phyloP scores from a whole-genome alignment of 92 coral and sea anemone species.

The Palythoa caribaeorum region DNA sequence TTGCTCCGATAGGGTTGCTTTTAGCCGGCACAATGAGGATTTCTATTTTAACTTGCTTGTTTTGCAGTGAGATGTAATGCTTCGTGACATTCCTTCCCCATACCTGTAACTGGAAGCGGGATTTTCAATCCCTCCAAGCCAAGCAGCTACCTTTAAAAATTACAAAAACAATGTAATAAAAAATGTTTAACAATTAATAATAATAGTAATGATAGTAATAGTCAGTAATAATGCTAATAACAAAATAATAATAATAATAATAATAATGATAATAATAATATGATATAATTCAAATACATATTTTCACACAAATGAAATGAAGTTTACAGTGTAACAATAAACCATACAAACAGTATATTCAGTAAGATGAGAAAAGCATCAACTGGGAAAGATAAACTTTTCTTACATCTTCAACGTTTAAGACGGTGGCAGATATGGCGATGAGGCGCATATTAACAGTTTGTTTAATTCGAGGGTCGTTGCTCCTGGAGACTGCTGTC shows the following conservation, averaged over 20 bases:
- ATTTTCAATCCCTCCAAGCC: slow-evolving; percentile 90
- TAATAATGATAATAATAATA: not conserved
- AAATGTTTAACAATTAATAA: not conserved
- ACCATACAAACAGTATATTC: no score
- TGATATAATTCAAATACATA: not conserved
- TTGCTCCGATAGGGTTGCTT: no score
- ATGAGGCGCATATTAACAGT: slow-evolving; percentile 79
- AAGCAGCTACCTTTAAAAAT: slow-evolving; percentile 77
- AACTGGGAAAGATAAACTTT: not conserved
- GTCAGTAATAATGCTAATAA: no score
- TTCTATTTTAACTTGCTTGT: not conserved
- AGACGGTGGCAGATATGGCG: slow-evolving; percentile 97
- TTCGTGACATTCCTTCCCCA: not conserved
- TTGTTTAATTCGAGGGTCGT: slow-evolving; percentile 48
- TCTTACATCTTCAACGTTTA: slow-evolving; percentile 97
- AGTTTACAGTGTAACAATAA: not conserved
- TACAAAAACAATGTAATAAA: not conserved
- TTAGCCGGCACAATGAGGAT: no score
- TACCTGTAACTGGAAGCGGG: slow-evolving; percentile 95
- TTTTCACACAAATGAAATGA: not conserved
- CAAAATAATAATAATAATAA: not conserved
- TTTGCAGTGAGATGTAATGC: not conserved
- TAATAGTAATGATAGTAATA: not conserved
- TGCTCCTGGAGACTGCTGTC: slow-evolving; percentile 80
- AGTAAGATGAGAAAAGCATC: no score